Conservation (phyloP, 2,797 vertebrate genomes). For the Syngnathus rostellatus region DNA sequence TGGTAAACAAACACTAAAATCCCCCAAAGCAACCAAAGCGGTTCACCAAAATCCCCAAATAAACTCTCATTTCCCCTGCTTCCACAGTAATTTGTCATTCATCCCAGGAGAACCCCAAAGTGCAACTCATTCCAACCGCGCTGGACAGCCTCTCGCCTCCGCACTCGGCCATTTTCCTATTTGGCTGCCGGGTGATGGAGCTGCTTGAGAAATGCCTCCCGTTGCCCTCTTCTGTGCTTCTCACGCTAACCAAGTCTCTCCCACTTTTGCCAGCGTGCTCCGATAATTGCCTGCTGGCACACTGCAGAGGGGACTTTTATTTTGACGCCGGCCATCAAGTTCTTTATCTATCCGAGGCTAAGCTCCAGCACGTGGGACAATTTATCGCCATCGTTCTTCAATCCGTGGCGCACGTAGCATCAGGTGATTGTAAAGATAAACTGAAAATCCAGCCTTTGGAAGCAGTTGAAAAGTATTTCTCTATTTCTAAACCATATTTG, state of each 20-base stretch:
- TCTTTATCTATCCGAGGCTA: conserved; percentile 68
- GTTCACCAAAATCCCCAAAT: background rate
- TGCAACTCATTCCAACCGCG: conserved; percentile 60
- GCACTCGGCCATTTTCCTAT: conserved; percentile 70
- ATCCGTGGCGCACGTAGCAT: conserved; percentile 68
- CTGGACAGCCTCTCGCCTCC: conserved; percentile 70
- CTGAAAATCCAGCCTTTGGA: background rate
- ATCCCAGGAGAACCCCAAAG: conserved; percentile 20
- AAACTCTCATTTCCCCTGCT: conserved; percentile 11
- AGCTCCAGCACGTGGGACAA: conserved; percentile 69
- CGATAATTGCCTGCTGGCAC: conserved; percentile 39
- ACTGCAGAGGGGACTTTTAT: conserved; percentile 67
- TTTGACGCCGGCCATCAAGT: conserved; percentile 73
- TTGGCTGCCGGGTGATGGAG: conserved; percentile 71
- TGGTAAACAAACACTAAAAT: conserved; percentile 19
- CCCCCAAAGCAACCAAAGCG: background rate
- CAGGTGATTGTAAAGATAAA: conserved; percentile 58
- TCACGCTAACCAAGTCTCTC: conserved; percentile 68
- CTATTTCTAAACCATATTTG: too few relatives aligned
- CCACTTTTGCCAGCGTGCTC: conserved; percentile 43
- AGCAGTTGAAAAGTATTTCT: background rate
- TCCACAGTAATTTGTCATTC: conserved; percentile 26
- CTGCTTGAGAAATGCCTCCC: conserved; percentile 54
- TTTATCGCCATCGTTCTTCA: conserved; percentile 71
- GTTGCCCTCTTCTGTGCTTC: conserved; percentile 61